These are phyloP conservation scores for Lithophane leautieri DNA, from an alignment of 2,888 invertebrate genomes.

Conservation along the genomic window DNA sequence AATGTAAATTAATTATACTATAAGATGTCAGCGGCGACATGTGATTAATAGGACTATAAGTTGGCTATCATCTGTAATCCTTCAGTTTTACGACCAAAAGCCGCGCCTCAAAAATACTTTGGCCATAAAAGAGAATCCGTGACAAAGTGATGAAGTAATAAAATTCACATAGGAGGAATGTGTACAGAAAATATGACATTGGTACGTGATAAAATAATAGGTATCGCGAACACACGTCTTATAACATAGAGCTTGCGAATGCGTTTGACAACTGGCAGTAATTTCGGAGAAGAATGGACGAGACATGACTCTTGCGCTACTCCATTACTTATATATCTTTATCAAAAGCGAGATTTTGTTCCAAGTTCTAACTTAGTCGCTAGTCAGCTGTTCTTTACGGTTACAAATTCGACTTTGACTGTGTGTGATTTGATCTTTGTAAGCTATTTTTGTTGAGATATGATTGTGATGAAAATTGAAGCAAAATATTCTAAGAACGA, in stretches of 20 bases:
- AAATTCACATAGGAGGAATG: conserved; percentile 70
- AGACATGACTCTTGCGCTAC: conserved; percentile 74
- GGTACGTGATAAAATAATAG: conserved; percentile 84
- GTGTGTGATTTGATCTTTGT: conserved; percentile 4
- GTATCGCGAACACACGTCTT: conserved; percentile 75
- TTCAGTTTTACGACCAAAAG: conserved; percentile 51
- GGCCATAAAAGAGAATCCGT: conserved; percentile 57
- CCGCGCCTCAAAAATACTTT: conserved; percentile 50
- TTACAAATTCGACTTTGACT: conserved; percentile 29
- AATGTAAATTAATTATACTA: conserved; percentile 25
- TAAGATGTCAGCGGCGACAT: conserved; percentile 14
- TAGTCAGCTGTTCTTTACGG: conserved; percentile 35
- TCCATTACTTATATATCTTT: conserved; percentile 55
- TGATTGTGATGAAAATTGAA: conserved; percentile 2
- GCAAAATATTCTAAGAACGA: neutral
- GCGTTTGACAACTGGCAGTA: conserved; percentile 81
- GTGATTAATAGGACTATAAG: conserved; percentile 54
- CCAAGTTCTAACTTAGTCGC: conserved; percentile 34
- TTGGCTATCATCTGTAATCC: conserved; percentile 47
- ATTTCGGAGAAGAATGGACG: conserved; percentile 80
- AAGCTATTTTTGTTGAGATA: conserved; percentile 4
- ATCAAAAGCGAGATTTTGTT: conserved; percentile 49
- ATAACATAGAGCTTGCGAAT: conserved; percentile 77
- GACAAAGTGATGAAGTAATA: conserved; percentile 71
- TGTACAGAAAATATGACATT: conserved; percentile 76